These are phyloP conservation scores for Drosophila incognita DNA, from an alignment of 2,888 invertebrate species.

Conservation along the genomic window DNA sequence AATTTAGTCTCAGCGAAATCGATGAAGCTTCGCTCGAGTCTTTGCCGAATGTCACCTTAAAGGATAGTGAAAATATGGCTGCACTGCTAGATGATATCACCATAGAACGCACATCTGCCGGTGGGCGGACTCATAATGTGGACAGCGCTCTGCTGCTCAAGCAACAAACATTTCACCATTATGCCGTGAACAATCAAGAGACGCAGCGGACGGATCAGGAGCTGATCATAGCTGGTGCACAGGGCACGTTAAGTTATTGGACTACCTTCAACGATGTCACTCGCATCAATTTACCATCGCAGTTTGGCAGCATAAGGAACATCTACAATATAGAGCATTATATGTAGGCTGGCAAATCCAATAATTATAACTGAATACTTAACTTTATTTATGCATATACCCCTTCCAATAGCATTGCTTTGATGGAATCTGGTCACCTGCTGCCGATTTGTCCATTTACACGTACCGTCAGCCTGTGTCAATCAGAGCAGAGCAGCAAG, in stretches of 20 bases:
- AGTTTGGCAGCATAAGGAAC: slow-evolving; percentile 75
- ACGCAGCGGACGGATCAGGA: slow-evolving; percentile 13
- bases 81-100: slow-evolving; percentile 74
- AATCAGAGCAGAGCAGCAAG: slow-evolving; percentile 15
- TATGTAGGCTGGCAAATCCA: slow-evolving; percentile 67
- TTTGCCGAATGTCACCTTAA: slow-evolving; percentile 71
- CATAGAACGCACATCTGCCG: slow-evolving; percentile 64
- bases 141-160: slow-evolving; percentile 51
- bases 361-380: neutral
- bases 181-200: slow-evolving; percentile 58
- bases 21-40: slow-evolving; percentile 77
- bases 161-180: slow-evolving; percentile 29
- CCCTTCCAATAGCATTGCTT: slow-evolving; percentile 66
- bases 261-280: slow-evolving; percentile 54
- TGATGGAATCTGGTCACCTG: slow-evolving; percentile 81
- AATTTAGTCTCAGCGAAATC: slow-evolving; percentile 76
- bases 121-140: slow-evolving; percentile 62
- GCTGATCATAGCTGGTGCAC: slow-evolving; percentile 62
- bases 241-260: slow-evolving; percentile 63
- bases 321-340: slow-evolving; percentile 81
- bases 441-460: slow-evolving; percentile 83
- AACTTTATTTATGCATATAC: neutral
- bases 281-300: slow-evolving; percentile 67
- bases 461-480: slow-evolving; percentile 64
- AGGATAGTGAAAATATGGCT: slow-evolving; percentile 75